Percentiles rank a stretch among this genome's conserved stretches.
Evolutionary conservation across 2,113 vertebrate genomes (phyloP).

Genomic region (Salvator merianae): DNA sequence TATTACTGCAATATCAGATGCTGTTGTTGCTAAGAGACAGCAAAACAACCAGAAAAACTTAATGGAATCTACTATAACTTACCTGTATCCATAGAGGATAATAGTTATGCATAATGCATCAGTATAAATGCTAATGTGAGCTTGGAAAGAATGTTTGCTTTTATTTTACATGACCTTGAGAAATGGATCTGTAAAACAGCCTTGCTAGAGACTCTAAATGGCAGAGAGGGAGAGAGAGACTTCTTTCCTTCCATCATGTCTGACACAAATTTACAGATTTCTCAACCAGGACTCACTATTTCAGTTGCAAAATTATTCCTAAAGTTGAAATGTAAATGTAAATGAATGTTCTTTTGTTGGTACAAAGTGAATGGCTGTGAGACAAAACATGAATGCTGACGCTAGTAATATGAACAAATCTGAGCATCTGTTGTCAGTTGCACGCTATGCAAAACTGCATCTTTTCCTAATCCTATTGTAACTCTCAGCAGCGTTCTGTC

Average conservation of each 20-base stretch:
- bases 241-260: constrained; percentile 27
- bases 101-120: constrained; percentile 42
- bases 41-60: constrained; percentile 10
- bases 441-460: constrained; percentile 48
- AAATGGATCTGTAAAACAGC: constrained; percentile 57
- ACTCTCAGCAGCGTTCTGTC: not conserved
- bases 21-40: not conserved
- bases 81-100: not conserved
- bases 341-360: constrained; percentile 35
- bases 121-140: constrained; percentile 39
- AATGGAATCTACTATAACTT: not conserved
- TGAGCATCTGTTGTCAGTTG: constrained; percentile 56
- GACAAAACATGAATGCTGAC: constrained; percentile 57
- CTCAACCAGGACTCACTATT: constrained; percentile 53
- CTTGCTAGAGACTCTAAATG: constrained; percentile 49
- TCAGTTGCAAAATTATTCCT: constrained; percentile 44
- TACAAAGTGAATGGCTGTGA: constrained; percentile 45
- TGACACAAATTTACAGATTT: constrained; percentile 44
- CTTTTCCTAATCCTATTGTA: constrained; percentile 31
- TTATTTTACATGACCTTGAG: constrained; percentile 62
- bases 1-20: too few relatives aligned
- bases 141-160: constrained; percentile 53
- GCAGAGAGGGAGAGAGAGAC: not conserved
- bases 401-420: constrained; percentile 47
- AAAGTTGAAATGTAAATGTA: constrained; percentile 53